phyloP scores from a whole-genome alignment of 2,113 vertebrate genomes.

The Anarhynchus alexandrinus region DNA sequence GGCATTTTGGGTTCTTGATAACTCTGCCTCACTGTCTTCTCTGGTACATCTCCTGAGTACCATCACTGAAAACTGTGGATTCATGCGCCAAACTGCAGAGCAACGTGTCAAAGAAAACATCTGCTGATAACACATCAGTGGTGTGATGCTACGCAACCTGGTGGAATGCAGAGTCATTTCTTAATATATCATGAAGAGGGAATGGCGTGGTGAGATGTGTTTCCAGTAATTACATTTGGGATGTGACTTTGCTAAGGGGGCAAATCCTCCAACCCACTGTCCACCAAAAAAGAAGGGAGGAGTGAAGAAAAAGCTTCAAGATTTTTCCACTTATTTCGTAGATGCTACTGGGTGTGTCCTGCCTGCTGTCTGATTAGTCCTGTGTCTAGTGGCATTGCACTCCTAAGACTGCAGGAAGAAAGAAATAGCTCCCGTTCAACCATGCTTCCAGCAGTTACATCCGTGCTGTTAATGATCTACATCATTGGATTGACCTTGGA shows the following conservation, averaged over 20 bases:
- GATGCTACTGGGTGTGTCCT: constrained; percentile 45
- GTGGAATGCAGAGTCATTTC: constrained; percentile 50
- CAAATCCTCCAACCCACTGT: neutral
- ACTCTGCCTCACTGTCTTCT: neutral
- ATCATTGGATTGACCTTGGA: constrained; percentile 28
- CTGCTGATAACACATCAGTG: constrained; percentile 37
- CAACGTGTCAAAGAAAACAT: constrained; percentile 41
- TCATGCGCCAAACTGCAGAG: constrained; percentile 50
- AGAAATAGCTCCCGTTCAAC: neutral
- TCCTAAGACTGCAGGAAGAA: constrained; percentile 1
- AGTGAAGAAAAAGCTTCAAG: neutral
- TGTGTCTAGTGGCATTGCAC: neutral
- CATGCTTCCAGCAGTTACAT: neutral
- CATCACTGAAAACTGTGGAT: constrained; percentile 39
- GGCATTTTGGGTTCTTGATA: neutral
- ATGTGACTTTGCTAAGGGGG: neutral
- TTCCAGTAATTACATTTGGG: constrained; percentile 3
- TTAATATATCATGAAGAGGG: constrained; percentile 4
- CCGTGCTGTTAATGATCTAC: neutral
- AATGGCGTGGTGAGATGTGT: neutral
- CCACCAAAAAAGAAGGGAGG: neutral
- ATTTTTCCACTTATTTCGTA: neutral
- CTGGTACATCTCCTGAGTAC: neutral
- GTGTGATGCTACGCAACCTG: constrained; percentile 29
- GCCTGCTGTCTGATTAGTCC: neutral